Conservation (phyloP, 2,797 vertebrate species). For the Sebastes oblongus region DNA sequence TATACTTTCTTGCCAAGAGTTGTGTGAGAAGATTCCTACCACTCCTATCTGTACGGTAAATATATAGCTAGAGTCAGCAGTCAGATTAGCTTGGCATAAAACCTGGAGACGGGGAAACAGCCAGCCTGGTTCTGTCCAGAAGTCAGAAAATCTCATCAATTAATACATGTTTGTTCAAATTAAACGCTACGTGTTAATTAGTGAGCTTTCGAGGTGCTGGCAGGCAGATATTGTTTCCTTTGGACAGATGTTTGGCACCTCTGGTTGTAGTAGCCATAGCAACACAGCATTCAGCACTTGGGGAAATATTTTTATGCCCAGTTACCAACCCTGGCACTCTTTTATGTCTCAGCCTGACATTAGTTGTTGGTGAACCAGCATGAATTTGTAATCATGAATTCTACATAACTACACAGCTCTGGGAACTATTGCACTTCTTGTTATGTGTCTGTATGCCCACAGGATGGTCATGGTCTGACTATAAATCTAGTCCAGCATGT, state of each 20-base stretch:
- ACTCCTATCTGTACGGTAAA: background rate
- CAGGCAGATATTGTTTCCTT: background rate
- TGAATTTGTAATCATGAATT: background rate
- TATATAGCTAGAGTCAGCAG: background rate
- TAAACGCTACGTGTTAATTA: background rate
- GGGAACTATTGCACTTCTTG: background rate
- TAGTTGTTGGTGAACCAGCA: background rate
- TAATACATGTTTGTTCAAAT: background rate
- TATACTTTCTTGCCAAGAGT: background rate
- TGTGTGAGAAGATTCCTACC: background rate
- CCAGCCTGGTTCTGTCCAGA: background rate
- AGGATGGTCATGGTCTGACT: too few species aligned
- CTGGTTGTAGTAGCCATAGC: background rate
- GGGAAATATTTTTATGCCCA: background rate
- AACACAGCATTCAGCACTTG: background rate
- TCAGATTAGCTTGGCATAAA: background rate
- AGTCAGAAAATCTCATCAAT: background rate
- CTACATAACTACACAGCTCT: background rate
- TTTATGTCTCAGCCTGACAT: background rate
- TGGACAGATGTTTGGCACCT: background rate
- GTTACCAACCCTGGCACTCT: background rate
- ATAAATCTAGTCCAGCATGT: too few species aligned
- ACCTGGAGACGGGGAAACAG: background rate
- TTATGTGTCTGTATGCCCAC: background rate
- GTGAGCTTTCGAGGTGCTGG: background rate